phyloP scores from a whole-genome alignment of 2,797 vertebrate genomes.

The Columba guinea region DNA sequence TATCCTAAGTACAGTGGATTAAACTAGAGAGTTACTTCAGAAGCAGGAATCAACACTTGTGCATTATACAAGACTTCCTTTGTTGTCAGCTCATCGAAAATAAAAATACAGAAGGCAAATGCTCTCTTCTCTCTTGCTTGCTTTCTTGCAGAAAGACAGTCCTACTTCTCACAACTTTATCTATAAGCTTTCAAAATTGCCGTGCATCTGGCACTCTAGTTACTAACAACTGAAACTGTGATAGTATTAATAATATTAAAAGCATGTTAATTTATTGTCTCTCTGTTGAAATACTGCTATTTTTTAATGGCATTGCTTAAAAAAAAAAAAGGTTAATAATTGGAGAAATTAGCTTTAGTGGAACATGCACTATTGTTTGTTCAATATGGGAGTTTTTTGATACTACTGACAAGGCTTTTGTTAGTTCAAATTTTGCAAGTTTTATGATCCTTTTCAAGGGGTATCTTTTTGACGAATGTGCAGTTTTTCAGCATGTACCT shows the following conservation, averaged over 20 bases:
- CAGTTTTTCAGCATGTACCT: slow-evolving; percentile 69
- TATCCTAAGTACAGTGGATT: slow-evolving; percentile 30
- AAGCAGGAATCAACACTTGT: not conserved
- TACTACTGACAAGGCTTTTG: slow-evolving; percentile 30
- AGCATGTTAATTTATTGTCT: not conserved
- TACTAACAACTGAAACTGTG: not conserved
- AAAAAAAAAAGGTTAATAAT: slow-evolving; percentile 38
- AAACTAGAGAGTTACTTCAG: slow-evolving; percentile 14
- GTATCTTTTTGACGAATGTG: slow-evolving; percentile 64
- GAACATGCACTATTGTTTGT: slow-evolving; percentile 6
- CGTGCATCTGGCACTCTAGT: not conserved
- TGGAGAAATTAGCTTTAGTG: slow-evolving; percentile 14
- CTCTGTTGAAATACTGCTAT: not conserved
- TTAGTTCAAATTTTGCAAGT: slow-evolving; percentile 40
- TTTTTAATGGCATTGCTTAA: slow-evolving; percentile 8
- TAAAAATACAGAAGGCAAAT: not conserved
- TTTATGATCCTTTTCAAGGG: slow-evolving; percentile 53
- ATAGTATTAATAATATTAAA: not conserved
- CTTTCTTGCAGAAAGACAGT: not conserved
- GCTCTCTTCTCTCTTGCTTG: slow-evolving; percentile 8
- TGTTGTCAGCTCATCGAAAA: slow-evolving; percentile 34
- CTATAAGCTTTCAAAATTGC: not conserved
- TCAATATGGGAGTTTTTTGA: not conserved
- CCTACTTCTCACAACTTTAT: slow-evolving; percentile 36
- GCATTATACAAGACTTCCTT: not conserved